Evolutionary conservation across 2,888 invertebrate species (phyloP).

Genomic region (Lordiphosa fenestrarum): DNA sequence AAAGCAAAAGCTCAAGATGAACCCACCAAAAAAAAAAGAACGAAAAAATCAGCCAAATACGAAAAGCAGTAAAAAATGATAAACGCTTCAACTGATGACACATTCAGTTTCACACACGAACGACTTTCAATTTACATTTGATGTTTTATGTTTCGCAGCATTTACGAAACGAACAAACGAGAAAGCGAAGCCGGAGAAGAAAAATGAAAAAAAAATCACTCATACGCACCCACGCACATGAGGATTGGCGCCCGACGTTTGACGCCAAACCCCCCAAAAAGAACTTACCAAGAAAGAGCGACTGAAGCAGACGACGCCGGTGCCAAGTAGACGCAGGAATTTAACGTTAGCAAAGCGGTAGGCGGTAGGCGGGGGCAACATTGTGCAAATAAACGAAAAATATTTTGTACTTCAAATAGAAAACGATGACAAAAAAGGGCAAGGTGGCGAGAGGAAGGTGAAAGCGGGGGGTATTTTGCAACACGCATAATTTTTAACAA

Average conservation of each 20-base stretch:
- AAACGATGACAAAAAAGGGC: conserved; percentile 15
- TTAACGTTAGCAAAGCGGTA: conserved; percentile 10
- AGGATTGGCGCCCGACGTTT: conserved; percentile 37
- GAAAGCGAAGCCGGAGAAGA: conserved; percentile 17
- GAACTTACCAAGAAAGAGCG: conserved; percentile 29
- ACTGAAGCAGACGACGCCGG: conserved; percentile 37
- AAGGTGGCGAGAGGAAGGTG: neutral
- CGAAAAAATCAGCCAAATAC: conserved; percentile 24
- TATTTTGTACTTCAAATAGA: conserved; percentile 56
- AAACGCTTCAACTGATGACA: conserved; percentile 75
- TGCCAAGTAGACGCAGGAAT: conserved; percentile 58
- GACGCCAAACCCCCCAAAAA: conserved; percentile 34
- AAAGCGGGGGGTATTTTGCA: conserved; percentile 10
- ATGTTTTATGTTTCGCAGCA: conserved; percentile 73
- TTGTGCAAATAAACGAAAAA: conserved; percentile 66
- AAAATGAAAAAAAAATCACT: conserved; percentile 57
- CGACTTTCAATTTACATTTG: conserved; percentile 77
- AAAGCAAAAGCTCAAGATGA: conserved; percentile 39
- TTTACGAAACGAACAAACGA: conserved; percentile 44
- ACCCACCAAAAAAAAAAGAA: conserved; percentile 2
- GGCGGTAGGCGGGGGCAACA: conserved; percentile 1
- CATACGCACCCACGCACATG: conserved; percentile 72
- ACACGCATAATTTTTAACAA: conserved; percentile 16
- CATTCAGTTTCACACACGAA: conserved; percentile 77
- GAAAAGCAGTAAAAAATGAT: conserved; percentile 72